A percentile compares a stretch with the other conserved stretches of the same genome.
These are phyloP conservation scores for Malacosoma neustria DNA, from an alignment of 2,888 invertebrate species.

Conservation along the genomic window DNA sequence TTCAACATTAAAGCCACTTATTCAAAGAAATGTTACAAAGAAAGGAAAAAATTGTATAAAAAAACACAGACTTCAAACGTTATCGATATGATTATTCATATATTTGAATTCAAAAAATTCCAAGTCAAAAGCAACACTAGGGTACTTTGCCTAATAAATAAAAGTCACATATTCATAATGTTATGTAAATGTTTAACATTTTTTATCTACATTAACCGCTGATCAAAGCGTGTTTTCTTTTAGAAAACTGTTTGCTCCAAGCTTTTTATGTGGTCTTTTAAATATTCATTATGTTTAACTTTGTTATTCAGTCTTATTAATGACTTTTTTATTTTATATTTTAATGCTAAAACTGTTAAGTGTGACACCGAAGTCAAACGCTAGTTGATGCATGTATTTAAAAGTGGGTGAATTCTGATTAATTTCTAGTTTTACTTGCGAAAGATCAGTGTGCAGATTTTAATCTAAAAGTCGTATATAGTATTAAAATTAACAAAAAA, in stretches of 20 bases:
- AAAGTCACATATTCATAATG: not conserved
- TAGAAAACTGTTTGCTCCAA: not conserved
- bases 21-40: slow-evolving; percentile 38
- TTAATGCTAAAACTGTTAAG: too few species aligned
- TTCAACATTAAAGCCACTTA: slow-evolving; percentile 17
- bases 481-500: too few species aligned
- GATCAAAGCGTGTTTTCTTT: not conserved
- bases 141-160: not conserved
- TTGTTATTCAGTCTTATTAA: too few species aligned
- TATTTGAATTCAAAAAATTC: slow-evolving; percentile 25
- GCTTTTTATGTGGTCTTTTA: not conserved
- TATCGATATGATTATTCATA: slow-evolving; percentile 22
- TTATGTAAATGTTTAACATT: not conserved
- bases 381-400: too few species aligned
- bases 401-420: too few species aligned
- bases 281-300: not conserved
- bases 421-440: too few species aligned
- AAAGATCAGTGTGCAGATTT: too few species aligned
- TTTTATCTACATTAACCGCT: not conserved
- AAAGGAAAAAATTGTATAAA: slow-evolving; percentile 24
- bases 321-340: too few species aligned
- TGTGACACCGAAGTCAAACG: too few species aligned
- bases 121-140: not conserved
- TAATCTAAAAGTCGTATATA: too few species aligned
- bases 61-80: slow-evolving; percentile 38